phyloP scores from a whole-genome alignment of 2,113 vertebrate species.

The Ictalurus furcatus region DNA sequence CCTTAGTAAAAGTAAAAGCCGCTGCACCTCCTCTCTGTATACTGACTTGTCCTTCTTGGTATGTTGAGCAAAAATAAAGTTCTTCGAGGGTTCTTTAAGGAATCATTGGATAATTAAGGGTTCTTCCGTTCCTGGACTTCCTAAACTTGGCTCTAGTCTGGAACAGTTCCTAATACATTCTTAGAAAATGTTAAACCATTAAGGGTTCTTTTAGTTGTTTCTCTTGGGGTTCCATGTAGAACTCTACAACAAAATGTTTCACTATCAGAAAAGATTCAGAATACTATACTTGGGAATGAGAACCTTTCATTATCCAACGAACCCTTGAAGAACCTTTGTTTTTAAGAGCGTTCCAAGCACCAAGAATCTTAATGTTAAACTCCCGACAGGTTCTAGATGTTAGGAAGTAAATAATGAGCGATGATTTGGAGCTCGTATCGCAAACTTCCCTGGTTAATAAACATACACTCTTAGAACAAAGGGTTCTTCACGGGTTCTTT shows the following conservation, averaged over 20 bases:
- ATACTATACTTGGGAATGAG: not conserved
- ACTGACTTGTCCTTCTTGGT: too few species aligned
- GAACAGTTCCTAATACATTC: not conserved
- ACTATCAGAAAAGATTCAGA: not conserved
- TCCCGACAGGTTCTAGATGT: too few species aligned
- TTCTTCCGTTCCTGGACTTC: not conserved
- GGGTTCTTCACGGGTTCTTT: too few species aligned
- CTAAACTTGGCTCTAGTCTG: not conserved
- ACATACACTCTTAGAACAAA: too few species aligned
- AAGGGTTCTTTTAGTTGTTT: not conserved
- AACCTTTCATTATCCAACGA: not conserved
- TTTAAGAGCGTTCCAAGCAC: not conserved
- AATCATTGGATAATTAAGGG: not conserved
- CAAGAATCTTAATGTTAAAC: not conserved
- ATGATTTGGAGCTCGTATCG: too few species aligned
- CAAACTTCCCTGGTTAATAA: too few species aligned
- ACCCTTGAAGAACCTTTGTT: not conserved
- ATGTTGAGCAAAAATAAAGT: not conserved
- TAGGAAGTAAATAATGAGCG: too few species aligned
- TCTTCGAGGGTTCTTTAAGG: not conserved
- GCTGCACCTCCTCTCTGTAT: too few species aligned
- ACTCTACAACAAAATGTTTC: not conserved
- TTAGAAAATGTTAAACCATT: not conserved
- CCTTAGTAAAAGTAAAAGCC: too few species aligned
- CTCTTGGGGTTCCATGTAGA: not conserved